These are phyloP conservation scores for Pseudotriccus pelzelni DNA, from an alignment of 2,797 vertebrate genomes.

Conservation along the genomic window DNA sequence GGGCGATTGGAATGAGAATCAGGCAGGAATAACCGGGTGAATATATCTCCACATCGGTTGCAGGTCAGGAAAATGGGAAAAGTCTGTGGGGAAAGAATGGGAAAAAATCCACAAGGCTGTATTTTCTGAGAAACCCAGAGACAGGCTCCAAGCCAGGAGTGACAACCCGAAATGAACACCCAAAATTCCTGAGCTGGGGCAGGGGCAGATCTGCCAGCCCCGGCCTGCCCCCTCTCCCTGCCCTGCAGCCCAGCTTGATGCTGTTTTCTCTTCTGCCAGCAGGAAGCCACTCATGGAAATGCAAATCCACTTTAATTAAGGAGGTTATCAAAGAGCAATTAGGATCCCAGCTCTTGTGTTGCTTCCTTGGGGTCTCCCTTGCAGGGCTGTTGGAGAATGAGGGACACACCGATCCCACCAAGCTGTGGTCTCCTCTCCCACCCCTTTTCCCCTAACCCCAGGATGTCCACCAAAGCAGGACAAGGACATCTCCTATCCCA, in stretches of 20 bases:
- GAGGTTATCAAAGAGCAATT: constrained; percentile 89
- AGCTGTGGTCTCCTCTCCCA: background rate
- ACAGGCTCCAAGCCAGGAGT: accelerated
- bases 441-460: background rate
- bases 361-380: background rate
- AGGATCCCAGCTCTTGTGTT: constrained; percentile 71
- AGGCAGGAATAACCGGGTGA: background rate
- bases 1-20: background rate
- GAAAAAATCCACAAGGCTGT: background rate
- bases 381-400: background rate
- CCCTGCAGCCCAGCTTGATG: background rate
- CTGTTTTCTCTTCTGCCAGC: constrained; percentile 23
- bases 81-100: background rate
- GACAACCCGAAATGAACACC: background rate
- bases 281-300: constrained; percentile 80
- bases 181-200: background rate
- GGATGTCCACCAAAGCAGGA: background rate
- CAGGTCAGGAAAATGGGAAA: background rate
- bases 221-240: background rate
- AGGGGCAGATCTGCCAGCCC: background rate
- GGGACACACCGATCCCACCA: background rate
- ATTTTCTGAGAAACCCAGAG: background rate
- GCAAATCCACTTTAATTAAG: constrained; percentile 89
- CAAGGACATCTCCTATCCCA: background rate
- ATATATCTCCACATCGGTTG: background rate